Conservation (phyloP, 2,888 invertebrate genomes). For the Fragum sueziense region DNA sequence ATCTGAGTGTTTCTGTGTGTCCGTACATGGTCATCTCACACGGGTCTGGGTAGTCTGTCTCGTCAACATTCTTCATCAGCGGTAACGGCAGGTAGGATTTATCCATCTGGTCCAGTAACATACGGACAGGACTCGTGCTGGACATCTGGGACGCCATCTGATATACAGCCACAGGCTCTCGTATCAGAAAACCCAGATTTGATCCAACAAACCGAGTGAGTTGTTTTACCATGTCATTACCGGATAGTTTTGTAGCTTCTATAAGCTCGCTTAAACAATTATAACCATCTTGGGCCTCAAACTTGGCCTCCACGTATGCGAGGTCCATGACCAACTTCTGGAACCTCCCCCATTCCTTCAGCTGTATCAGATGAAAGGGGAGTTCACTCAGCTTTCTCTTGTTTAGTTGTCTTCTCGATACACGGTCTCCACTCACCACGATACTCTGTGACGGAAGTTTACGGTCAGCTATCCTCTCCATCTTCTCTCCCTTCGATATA, state of each 20-base stretch:
- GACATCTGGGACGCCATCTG: constrained; percentile 52
- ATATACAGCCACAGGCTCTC: constrained; percentile 49
- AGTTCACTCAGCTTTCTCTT: constrained; percentile 76
- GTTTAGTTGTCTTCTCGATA: constrained; percentile 64
- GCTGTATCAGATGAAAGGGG: constrained; percentile 73
- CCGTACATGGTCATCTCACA: constrained; percentile 60
- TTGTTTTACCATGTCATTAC: constrained; percentile 35
- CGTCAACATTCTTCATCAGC: constrained; percentile 44
- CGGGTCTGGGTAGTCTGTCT: constrained; percentile 49
- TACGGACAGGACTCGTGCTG: constrained; percentile 19
- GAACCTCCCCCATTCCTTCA: constrained; percentile 85
- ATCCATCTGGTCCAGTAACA: constrained; percentile 21
- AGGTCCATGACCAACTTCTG: constrained; percentile 45
- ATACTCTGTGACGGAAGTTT: constrained; percentile 74
- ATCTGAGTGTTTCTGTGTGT: constrained; percentile 51
- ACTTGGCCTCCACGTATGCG: constrained; percentile 55
- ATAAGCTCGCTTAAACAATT: constrained; percentile 59
- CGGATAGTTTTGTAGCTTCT: constrained; percentile 53
- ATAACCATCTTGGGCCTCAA: constrained; percentile 54
- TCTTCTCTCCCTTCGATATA: constrained; percentile 66
- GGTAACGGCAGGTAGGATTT: constrained; percentile 27
- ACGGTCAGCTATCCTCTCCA: constrained; percentile 66
- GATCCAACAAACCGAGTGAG: constrained; percentile 57
- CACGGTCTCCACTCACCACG: constrained; percentile 59
- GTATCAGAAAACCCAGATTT: constrained; percentile 47